Evolutionary conservation across 1,140 invertebrate species (phyloP).

Genomic region (Aphaenogaster rudis): DNA sequence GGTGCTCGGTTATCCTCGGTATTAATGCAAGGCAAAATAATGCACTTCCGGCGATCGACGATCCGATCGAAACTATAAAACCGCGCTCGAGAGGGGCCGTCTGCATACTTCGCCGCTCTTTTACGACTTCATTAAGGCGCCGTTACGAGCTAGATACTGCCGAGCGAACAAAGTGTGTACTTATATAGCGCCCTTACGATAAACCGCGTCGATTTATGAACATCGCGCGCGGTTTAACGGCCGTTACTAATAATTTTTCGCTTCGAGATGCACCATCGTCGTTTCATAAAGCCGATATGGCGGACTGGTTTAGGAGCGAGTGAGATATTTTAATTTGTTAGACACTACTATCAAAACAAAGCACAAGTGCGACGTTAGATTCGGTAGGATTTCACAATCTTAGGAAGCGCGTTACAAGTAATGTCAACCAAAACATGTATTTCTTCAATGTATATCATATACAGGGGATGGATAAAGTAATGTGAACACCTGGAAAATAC

Average conservation of each 20-base stretch:
- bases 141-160: slow-evolving; percentile 71
- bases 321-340: slow-evolving; percentile 44
- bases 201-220: slow-evolving; percentile 75
- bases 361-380: neutral
- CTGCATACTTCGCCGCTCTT: slow-evolving; percentile 59
- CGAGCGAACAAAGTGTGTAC: slow-evolving; percentile 71
- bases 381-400: neutral
- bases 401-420: neutral
- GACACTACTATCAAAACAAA: neutral
- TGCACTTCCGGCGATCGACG: slow-evolving; percentile 56
- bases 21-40: slow-evolving; percentile 45
- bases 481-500: too few relatives aligned
- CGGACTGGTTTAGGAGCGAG: neutral
- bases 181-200: slow-evolving; percentile 66
- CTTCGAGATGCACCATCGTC: neutral
- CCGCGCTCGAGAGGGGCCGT: neutral
- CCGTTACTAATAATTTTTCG: slow-evolving; percentile 70
- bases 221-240: slow-evolving; percentile 65
- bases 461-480: too few relatives aligned
- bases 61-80: slow-evolving; percentile 66
- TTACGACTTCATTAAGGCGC: slow-evolving; percentile 77
- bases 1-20: slow-evolving; percentile 27
- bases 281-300: neutral
- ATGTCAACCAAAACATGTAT: neutral
- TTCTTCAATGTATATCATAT: neutral